A percentile compares a stretch with the other conserved stretches of the same genome.
These are phyloP conservation scores for Phrynosoma platyrhinos DNA, from an alignment of 2,113 vertebrate species.

Conservation along the genomic window DNA sequence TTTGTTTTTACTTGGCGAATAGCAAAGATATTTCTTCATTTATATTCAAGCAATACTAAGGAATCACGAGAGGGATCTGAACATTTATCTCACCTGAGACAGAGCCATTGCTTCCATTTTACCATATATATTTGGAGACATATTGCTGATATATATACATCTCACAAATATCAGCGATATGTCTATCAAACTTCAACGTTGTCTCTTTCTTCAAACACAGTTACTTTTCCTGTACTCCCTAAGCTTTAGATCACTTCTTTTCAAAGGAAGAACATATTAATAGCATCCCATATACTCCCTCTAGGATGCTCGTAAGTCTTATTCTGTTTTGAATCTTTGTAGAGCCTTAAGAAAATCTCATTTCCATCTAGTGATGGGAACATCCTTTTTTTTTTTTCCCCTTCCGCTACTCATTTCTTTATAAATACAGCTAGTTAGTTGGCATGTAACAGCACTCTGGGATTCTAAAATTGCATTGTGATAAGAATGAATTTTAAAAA, in stretches of 20 bases:
- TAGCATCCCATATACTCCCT: slow-evolving; percentile 71
- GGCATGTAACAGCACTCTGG: slow-evolving; percentile 15
- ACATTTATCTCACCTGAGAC: slow-evolving; percentile 40
- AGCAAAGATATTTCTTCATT: background rate
- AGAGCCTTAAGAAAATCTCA: slow-evolving; percentile 61
- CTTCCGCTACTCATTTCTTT: slow-evolving; percentile 65
- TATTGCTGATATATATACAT: no score
- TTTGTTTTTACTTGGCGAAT: background rate
- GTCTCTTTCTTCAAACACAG: slow-evolving; percentile 66
- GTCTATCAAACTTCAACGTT: slow-evolving; percentile 47
- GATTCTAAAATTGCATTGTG: slow-evolving; percentile 56
- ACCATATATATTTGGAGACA: background rate
- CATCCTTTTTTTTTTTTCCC: slow-evolving; percentile 49
- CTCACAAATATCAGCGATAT: slow-evolving; percentile 32
- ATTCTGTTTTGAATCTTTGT: slow-evolving; percentile 77
- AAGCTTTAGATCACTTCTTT: slow-evolving; percentile 62
- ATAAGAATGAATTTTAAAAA: slow-evolving; percentile 61
- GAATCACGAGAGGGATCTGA: slow-evolving; percentile 15
- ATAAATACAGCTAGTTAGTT: slow-evolving; percentile 55
- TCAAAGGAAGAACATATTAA: slow-evolving; percentile 73
- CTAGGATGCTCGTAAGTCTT: slow-evolving; percentile 68
- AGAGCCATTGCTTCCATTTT: slow-evolving; percentile 38
- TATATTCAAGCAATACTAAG: slow-evolving; percentile 21
- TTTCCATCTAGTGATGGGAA: slow-evolving; percentile 69
- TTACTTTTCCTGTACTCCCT: slow-evolving; percentile 70